Evolutionary conservation across 1,140 invertebrate genomes (phyloP).

Genomic region (Papilio dardanus): DNA sequence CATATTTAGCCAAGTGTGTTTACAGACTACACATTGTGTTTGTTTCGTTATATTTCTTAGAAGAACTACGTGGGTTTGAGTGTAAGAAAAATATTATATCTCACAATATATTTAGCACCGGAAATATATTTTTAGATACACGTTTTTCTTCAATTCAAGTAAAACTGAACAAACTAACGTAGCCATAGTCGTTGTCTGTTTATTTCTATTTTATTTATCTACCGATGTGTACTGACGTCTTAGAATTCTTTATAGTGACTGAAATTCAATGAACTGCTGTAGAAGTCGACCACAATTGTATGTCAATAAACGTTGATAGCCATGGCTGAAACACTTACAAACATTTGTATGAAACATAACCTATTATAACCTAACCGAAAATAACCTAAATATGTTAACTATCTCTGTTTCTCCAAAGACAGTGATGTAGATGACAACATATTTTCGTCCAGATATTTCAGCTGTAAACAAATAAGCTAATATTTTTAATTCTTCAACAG

Average conservation of each 20-base stretch:
- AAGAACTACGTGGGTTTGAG: not conserved
- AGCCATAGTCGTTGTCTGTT: not conserved
- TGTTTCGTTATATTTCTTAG: constrained; percentile 12
- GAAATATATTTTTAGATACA: not conserved
- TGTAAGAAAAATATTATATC: constrained; percentile 12
- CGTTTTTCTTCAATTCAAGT: not conserved
- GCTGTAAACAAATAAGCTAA: not conserved
- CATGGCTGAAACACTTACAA: not conserved
- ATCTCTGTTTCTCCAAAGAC: no score
- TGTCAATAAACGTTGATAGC: no score
- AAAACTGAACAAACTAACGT: not conserved
- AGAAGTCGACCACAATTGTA: no score
- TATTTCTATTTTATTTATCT: no score
- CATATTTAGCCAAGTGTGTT: not conserved
- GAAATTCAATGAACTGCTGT: no score
- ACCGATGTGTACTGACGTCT: no score
- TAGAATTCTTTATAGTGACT: no score
- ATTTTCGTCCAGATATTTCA: no score
- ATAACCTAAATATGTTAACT: no score
- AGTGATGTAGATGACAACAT: no score
- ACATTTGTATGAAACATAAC: no score
- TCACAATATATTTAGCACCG: not conserved
- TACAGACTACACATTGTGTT: not conserved
- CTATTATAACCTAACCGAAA: no score
- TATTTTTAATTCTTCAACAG: constrained; percentile 13